These are phyloP conservation scores for Lycaena phlaeas DNA, from an alignment of 2,888 invertebrate genomes.

Conservation along the genomic window DNA sequence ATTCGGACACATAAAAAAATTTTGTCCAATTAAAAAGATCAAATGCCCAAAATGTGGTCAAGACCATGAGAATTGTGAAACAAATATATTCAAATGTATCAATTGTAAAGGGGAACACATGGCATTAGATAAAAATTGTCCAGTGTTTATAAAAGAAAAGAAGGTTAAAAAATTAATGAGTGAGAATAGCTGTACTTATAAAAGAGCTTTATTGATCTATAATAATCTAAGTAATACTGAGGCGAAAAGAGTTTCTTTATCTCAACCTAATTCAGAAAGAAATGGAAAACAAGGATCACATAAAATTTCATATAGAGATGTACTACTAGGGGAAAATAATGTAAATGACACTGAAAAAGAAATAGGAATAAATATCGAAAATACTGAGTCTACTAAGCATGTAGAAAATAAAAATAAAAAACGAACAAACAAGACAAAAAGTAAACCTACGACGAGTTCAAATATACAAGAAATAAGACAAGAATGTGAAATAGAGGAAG, in stretches of 20 bases:
- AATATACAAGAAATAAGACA: too few species aligned
- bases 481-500: too few species aligned
- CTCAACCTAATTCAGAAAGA: background rate
- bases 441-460: background rate
- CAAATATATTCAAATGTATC: background rate
- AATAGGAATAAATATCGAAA: background rate
- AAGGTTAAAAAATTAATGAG: background rate
- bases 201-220: background rate
- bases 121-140: background rate
- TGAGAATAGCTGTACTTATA: background rate
- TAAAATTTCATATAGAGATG: background rate
- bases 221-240: too few species aligned
- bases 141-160: slow-evolving; percentile 5
- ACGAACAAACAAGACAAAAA: background rate
- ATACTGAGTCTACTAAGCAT: background rate
- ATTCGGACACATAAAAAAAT: slow-evolving; percentile 6
- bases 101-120: slow-evolving; percentile 5
- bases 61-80: slow-evolving; percentile 4
- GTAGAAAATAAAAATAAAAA: background rate
- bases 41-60: slow-evolving; percentile 1
- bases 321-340: background rate
- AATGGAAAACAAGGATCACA: background rate
- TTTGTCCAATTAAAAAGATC: slow-evolving; percentile 4
- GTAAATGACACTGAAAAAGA: background rate
- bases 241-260: too few species aligned